Base-by-base conservation (phyloP, 2,888 invertebrate genomes). In the Lapara coniferarum region DNA sequence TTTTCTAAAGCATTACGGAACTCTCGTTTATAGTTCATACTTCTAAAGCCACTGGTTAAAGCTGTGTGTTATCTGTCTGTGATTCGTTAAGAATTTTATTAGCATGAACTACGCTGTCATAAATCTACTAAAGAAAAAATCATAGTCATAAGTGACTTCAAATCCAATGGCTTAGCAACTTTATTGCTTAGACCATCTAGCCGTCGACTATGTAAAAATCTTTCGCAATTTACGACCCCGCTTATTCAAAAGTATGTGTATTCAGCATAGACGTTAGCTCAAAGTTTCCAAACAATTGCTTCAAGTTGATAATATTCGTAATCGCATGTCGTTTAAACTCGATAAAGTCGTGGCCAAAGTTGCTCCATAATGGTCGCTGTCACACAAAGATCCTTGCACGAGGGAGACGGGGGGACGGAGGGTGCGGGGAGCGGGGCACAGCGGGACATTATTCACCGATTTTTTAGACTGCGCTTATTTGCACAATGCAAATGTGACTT, bases 401-500 rank as follows among this genome's bases (percentile, higher is more conserved):
- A n/a, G 53, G 19, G 2, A 0, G 53, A 19, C 55, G 55, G 68
- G 69, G 68, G 68, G 70, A 72, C 69, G 68, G 69, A 72, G 72
- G 72, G 71, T 71, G 71, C 67, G 37, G 5, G 5, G 3, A 3
- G 37, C 73, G 68, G 63, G 49, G 13, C 49, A 10, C 16, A 59
- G n/a, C 16, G 44, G 58, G 63, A 69, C 77, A 81, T 82, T 81
- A 77, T 75, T 80, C 82, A 78, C 77, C 72, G 70, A 77, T 83
- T 80, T 63, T 82, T 80, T 80, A 84, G 81, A 81, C 78, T 77
- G 78, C 81, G 81, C 76, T 80, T 83, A 82, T 84, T 85, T 83
- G 81, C 84, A 86, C 85, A 86, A 86, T 87, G 86, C 84, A 86
- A 88, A 86, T 86, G 82, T 85, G 83, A 63, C 78, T 81, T 77